Conservation (phyloP, 2,888 invertebrate genomes). For the Cantharis rufa region DNA sequence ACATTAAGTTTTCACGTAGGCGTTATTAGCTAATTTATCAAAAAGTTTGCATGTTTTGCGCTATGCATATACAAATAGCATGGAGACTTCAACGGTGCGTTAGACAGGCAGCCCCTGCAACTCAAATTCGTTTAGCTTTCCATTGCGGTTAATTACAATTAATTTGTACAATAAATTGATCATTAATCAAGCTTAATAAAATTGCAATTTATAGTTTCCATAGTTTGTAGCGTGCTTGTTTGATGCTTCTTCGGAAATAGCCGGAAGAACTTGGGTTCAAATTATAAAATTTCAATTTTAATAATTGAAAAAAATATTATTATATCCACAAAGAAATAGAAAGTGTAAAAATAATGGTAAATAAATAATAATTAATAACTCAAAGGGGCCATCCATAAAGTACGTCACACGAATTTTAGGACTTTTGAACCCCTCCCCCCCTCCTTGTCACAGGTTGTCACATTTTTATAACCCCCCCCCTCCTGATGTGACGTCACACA, state of each 20-base stretch:
- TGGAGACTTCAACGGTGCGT: slow-evolving; percentile 17
- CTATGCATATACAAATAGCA: not conserved
- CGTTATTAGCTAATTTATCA: not conserved
- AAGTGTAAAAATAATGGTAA: too few relatives aligned
- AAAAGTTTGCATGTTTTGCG: not conserved
- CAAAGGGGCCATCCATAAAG: too few relatives aligned
- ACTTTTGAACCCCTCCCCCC: too few relatives aligned
- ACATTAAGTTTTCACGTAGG: slow-evolving; percentile 6
- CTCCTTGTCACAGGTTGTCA: too few relatives aligned
- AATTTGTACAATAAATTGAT: not conserved
- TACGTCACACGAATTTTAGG: too few relatives aligned
- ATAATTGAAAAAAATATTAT: too few relatives aligned
- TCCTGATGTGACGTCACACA: too few relatives aligned
- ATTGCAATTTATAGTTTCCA: not conserved
- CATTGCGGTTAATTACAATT: not conserved
- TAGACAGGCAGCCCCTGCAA: not conserved
- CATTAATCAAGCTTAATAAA: not conserved
- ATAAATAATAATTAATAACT: too few relatives aligned
- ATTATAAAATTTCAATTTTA: not conserved
- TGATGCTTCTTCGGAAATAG: not conserved
- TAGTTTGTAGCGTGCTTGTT: not conserved
- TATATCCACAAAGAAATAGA: too few relatives aligned
- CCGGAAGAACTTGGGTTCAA: not conserved
- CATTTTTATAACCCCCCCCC: too few relatives aligned
- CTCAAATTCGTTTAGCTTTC: not conserved